Evolutionary conservation across 2,113 vertebrate genomes (phyloP).

Genomic region (Collichthys lucidus): DNA sequence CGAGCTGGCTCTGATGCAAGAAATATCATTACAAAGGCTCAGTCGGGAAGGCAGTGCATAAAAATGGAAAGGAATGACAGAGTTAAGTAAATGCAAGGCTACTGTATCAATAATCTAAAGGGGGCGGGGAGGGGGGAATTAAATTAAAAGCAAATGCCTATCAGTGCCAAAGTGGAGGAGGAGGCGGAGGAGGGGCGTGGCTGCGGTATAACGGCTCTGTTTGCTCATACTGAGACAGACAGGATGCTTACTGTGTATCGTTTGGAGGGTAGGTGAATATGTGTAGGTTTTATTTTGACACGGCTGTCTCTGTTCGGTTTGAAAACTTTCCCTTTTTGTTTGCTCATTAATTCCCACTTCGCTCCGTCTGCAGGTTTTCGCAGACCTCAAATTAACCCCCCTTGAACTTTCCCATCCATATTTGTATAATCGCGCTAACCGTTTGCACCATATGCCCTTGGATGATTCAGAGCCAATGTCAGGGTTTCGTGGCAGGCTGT

Average conservation of each 20-base stretch:
- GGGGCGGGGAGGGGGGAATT: conserved; percentile 16
- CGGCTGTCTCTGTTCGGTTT: not conserved
- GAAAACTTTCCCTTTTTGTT: not conserved
- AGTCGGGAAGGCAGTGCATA: conserved; percentile 55
- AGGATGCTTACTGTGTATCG: conserved; percentile 24
- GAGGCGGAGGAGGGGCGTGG: not conserved
- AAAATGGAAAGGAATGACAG: conserved; percentile 76
- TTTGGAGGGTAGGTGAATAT: conserved; percentile 7
- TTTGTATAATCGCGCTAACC: conserved; percentile 33
- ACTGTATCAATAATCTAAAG: conserved; percentile 66
- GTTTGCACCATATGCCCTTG: conserved; percentile 62
- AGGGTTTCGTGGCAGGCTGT: conserved; percentile 32
- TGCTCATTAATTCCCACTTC: not conserved
- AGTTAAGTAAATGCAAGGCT: conserved; percentile 63
- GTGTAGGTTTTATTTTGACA: not conserved
- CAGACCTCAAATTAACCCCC: conserved; percentile 31
- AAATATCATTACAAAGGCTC: conserved; percentile 68
- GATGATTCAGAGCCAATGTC: conserved; percentile 68
- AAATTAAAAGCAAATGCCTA: conserved; percentile 67
- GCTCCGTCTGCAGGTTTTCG: conserved; percentile 6
- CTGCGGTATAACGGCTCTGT: conserved; percentile 38
- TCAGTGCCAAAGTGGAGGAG: conserved; percentile 61
- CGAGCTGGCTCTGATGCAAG: conserved; percentile 60
- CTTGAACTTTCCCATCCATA: conserved; percentile 44
- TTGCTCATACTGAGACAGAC: conserved; percentile 23